A percentile compares a stretch with the other conserved stretches of the same genome.
These are phyloP conservation scores for Papilio polyxenes DNA, from an alignment of 1,140 invertebrate species.

Conservation along the genomic window DNA sequence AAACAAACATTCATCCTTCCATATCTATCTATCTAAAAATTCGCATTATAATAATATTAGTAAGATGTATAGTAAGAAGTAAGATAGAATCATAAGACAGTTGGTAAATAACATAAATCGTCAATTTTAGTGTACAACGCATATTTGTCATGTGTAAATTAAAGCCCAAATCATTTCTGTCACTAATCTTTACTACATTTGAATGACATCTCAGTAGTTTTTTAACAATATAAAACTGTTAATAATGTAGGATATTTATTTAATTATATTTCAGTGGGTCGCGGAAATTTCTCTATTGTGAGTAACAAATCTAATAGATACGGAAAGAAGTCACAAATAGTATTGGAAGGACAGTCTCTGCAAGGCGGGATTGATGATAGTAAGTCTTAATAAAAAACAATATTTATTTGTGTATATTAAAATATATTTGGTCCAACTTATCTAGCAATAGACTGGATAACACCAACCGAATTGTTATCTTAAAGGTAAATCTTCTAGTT, in stretches of 20 bases:
- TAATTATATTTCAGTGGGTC: slow-evolving; percentile 82
- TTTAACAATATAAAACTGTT: not conserved
- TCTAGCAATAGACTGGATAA: too few relatives aligned
- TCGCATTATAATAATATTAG: too few relatives aligned
- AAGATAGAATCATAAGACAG: not conserved
- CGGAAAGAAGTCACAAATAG: slow-evolving; percentile 93
- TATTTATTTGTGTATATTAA: not conserved
- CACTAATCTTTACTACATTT: not conserved
- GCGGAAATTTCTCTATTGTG: slow-evolving; percentile 92
- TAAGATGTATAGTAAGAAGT: too few relatives aligned
- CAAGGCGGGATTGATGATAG: slow-evolving; percentile 83
- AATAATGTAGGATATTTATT: slow-evolving; percentile 5
- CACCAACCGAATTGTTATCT: too few relatives aligned
- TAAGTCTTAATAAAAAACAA: slow-evolving; percentile 51
- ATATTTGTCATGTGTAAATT: not conserved
- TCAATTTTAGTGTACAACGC: not conserved
- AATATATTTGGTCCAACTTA: too few relatives aligned
- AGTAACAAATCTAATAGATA: slow-evolving; percentile 92
- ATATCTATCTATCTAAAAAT: too few relatives aligned
- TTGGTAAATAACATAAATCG: not conserved
- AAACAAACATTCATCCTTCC: too few relatives aligned
- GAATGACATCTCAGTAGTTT: not conserved
- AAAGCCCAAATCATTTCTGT: not conserved
- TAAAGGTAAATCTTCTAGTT: too few relatives aligned
- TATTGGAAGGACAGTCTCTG: slow-evolving; percentile 81